A percentile compares a stretch with the other conserved stretches of the same genome.
phyloP scores from a whole-genome alignment of 2,888 invertebrate genomes.

The Acrobasis repandana region DNA sequence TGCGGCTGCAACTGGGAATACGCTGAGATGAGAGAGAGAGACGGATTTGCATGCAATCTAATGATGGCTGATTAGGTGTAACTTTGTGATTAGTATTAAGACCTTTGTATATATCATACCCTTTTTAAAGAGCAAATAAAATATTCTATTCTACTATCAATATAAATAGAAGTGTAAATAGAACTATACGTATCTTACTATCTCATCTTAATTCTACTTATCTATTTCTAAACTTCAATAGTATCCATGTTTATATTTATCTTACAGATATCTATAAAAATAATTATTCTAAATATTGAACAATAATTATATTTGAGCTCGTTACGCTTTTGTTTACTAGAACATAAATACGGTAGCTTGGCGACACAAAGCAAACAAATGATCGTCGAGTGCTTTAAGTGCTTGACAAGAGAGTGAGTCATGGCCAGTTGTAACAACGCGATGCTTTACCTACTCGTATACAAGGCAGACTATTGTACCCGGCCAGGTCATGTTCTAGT shows the following conservation, averaged over 20 bases:
- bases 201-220: no score
- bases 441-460: constrained; percentile 26
- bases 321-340: background rate
- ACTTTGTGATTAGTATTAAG: no score
- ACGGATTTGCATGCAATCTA: no score
- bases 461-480: constrained; percentile 26
- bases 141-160: no score
- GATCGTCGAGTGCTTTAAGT: background rate
- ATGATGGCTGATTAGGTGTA: no score
- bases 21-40: no score
- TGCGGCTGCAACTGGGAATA: no score
- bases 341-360: constrained; percentile 13
- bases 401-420: constrained; percentile 23
- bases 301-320: background rate
- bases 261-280: background rate
- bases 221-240: background rate
- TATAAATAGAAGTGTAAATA: no score
- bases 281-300: background rate
- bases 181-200: no score
- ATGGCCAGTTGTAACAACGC: constrained; percentile 25
- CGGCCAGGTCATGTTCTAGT: constrained; percentile 13
- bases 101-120: no score
- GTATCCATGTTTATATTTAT: background rate
- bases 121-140: no score
- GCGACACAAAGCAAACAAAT: constrained; percentile 21